Evolutionary conservation across 2,113 vertebrate species (phyloP).

Genomic region (Centropus bengalensis): DNA sequence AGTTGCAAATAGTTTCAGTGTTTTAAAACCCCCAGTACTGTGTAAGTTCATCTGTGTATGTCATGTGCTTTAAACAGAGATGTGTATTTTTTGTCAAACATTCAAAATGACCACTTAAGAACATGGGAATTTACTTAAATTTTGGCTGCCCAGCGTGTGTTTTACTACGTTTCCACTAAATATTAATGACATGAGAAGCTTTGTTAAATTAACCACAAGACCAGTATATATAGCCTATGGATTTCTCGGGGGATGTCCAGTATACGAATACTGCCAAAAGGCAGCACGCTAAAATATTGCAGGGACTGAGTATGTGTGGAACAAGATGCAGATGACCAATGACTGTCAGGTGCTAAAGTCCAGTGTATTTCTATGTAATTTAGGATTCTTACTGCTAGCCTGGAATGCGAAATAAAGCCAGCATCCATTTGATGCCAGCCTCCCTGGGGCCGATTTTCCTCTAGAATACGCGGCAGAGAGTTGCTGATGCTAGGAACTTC

Average conservation of each 20-base stretch:
- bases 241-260: neutral
- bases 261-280: neutral
- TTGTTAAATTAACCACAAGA: conserved; percentile 50
- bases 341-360: neutral
- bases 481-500: neutral
- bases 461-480: neutral
- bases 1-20: conserved; percentile 23
- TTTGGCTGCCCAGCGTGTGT: conserved; percentile 3
- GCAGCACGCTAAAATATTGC: neutral
- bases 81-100: conserved; percentile 33
- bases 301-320: neutral
- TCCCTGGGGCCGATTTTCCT: neutral
- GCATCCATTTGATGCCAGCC: neutral
- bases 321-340: neutral
- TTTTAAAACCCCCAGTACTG: conserved; percentile 9
- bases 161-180: conserved; percentile 37
- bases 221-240: neutral
- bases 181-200: conserved; percentile 32
- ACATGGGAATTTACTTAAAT: conserved; percentile 37
- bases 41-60: neutral
- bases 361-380: neutral
- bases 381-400: neutral
- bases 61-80: conserved; percentile 7
- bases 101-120: conserved; percentile 29
- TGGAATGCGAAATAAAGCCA: neutral